Base-by-base conservation (phyloP, 2,113 vertebrate species). In the Tragelaphus strepsiceros region DNA sequence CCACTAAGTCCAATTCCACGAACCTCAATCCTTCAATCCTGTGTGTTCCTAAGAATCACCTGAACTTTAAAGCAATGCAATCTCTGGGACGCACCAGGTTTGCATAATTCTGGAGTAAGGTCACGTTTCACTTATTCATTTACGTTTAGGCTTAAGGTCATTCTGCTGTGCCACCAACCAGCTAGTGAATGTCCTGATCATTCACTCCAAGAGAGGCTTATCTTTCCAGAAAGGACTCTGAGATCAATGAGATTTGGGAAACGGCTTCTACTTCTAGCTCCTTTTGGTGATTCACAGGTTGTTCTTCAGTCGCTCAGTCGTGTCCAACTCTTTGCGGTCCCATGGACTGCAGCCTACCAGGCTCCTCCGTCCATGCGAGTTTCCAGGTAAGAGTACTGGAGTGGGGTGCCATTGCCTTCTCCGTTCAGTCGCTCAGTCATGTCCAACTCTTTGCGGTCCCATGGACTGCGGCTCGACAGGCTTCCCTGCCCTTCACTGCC, bases 171-270 rank as follows among this genome's bases (percentile, higher is more conserved):
- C 59, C 11, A 26, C 71, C 22, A n/a, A 11, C 46, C 62, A 64
- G 85, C 74, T 21, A 16, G 35, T 17, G 8, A 21, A 28, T 2
- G 11, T 22, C 71, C 13, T 56, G 53, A 82, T n/a, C 51, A 4
- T 85, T 21, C 56, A 16, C 59, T 49, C 83, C 6, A 21, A 64
- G 51, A 53, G 30, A 32, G 32, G 58, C 11, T 12, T 12, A 54
- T 90, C 21, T 67, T n/a, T 88, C 54, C 53, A 54, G 24, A 94
- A 88, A 97, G 46, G 12, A 58, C 11, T 49, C 84, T 32, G 77
- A 91, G 88, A 22, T 30, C 39, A 58, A 6, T 39, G 56, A 35
- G 13, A 43, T 26, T 71, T 96, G 59, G 26, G 28, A 24, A 62
- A 54, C 21, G n/a, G 67, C 35, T 96, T 49, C 19, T 35, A 19